A percentile compares a stretch with the other conserved stretches of the same genome.
Conservation (phyloP, 2,113 vertebrate species). For the Engystomops pustulosus region DNA sequence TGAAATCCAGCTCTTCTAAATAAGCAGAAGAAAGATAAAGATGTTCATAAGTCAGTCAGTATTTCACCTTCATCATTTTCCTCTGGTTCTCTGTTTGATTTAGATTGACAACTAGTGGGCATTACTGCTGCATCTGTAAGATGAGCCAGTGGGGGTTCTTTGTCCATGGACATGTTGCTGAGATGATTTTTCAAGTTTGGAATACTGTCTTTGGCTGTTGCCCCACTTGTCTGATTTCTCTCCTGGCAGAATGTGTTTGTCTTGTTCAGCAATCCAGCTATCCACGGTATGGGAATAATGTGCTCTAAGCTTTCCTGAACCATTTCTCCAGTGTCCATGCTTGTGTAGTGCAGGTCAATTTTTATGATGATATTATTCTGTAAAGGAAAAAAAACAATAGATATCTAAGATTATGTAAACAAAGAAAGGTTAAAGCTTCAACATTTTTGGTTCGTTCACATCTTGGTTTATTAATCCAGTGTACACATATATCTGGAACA, state of each 20-base stretch:
- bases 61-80: constrained; percentile 83
- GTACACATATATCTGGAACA: too few species aligned
- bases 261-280: constrained; percentile 72
- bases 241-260: constrained; percentile 19
- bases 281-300: constrained; percentile 74
- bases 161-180: constrained; percentile 19
- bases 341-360: constrained; percentile 78
- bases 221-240: neutral
- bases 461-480: too few species aligned
- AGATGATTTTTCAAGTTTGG: neutral
- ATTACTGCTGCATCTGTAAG: constrained; percentile 64
- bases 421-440: neutral
- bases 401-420: neutral
- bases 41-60: neutral
- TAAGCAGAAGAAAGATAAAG: too few species aligned
- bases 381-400: constrained; percentile 8
- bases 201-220: rapidly evolving
- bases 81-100: constrained; percentile 75
- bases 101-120: constrained; percentile 63
- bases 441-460: too few species aligned
- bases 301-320: constrained; percentile 71
- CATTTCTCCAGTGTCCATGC: constrained; percentile 67
- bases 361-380: constrained; percentile 77
- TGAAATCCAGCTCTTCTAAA: too few species aligned
- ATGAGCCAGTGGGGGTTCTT: constrained; percentile 64